These are phyloP conservation scores for Alexandromys fortis DNA, from an alignment of 2,113 vertebrate genomes.

Conservation along the genomic window DNA sequence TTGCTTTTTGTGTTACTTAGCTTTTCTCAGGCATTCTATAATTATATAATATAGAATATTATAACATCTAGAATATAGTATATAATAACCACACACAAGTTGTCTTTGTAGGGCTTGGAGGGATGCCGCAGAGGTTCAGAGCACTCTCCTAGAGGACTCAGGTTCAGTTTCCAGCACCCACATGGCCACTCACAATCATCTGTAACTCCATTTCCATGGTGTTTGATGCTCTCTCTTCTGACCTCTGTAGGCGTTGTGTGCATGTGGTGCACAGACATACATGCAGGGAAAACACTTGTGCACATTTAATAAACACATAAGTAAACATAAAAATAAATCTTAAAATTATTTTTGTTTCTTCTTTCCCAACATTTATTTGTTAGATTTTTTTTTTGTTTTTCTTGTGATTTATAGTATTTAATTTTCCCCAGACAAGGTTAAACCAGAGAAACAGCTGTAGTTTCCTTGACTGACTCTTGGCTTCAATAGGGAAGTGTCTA, in stretches of 20 bases:
- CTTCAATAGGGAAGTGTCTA: not conserved
- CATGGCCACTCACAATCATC: not conserved
- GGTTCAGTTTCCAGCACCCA: not conserved
- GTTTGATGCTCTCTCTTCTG: not conserved
- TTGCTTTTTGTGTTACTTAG: not conserved
- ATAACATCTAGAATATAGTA: not conserved
- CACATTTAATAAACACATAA: not conserved
- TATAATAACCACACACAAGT: not conserved
- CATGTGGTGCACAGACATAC: not conserved
- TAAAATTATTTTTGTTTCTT: not conserved
- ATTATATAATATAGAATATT: not conserved
- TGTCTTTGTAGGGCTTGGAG: not conserved
- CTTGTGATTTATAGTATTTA: not conserved
- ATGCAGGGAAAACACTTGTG: not conserved
- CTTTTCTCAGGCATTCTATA: not conserved
- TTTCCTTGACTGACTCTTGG: not conserved
- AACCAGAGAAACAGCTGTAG: not conserved
- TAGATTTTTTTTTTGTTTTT: not conserved
- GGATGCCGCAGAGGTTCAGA: not conserved
- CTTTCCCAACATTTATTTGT: not conserved
- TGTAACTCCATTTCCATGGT: not conserved
- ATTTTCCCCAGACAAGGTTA: not conserved
- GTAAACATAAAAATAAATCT: not conserved
- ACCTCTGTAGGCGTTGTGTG: not conserved
- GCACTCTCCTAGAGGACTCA: not conserved